Evolutionary conservation across 2,888 invertebrate species (phyloP).

Genomic region (Athrips mouffetella): DNA sequence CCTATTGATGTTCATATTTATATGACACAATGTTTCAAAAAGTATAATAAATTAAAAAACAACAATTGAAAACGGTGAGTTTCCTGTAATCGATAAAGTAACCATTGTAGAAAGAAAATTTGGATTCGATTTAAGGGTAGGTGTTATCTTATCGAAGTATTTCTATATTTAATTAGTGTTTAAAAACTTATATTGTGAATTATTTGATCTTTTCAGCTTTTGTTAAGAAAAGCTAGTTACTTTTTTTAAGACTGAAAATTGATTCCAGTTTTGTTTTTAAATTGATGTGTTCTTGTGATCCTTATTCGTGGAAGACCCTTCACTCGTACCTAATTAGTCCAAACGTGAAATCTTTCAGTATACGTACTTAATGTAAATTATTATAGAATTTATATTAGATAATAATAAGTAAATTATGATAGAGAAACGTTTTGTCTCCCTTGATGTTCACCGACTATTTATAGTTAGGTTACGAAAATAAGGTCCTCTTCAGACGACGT

Average conservation of each 20-base stretch:
- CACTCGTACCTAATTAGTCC: slow-evolving; percentile 70
- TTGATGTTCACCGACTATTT: slow-evolving; percentile 24
- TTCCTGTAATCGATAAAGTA: slow-evolving; percentile 73
- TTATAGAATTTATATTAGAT: slow-evolving; percentile 77
- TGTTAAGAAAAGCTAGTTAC: slow-evolving; percentile 54
- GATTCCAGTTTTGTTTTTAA: slow-evolving; percentile 69
- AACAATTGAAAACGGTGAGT: slow-evolving; percentile 67
- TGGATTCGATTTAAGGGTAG: slow-evolving; percentile 65
- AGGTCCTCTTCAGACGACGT: slow-evolving; percentile 58
- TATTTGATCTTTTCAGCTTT: slow-evolving; percentile 42
- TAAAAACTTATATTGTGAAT: slow-evolving; percentile 46
- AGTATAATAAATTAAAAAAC: slow-evolving; percentile 37
- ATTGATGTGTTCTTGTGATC: slow-evolving; percentile 47
- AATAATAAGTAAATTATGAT: slow-evolving; percentile 75
- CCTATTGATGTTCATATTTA: slow-evolving; percentile 75
- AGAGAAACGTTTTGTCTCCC: slow-evolving; percentile 69
- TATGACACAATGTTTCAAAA: slow-evolving; percentile 48
- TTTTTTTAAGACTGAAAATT: slow-evolving; percentile 75
- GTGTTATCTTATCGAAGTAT: slow-evolving; percentile 63
- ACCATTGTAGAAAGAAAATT: slow-evolving; percentile 70
- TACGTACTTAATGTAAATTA: slow-evolving; percentile 79
- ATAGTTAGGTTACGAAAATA: slow-evolving; percentile 25
- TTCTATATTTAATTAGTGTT: slow-evolving; percentile 65
- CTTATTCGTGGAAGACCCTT: slow-evolving; percentile 49
- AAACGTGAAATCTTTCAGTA: slow-evolving; percentile 75